Conservation (phyloP, 2,888 invertebrate species). For the Conomelus anceps region DNA sequence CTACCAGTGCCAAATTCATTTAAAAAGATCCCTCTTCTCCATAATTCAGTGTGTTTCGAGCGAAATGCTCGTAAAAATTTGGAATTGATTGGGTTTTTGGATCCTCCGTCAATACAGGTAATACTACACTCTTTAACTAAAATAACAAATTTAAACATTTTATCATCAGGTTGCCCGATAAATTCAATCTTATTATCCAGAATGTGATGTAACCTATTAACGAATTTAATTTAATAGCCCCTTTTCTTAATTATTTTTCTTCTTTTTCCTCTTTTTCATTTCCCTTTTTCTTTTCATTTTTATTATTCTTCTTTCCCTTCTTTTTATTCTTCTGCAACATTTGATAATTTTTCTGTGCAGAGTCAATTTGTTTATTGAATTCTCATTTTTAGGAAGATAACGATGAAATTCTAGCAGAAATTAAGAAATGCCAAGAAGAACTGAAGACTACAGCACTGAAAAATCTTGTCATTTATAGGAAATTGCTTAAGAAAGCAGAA, state of each 20-base stretch:
- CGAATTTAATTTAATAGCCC: too few relatives aligned
- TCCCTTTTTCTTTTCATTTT: too few relatives aligned
- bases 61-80: conserved; percentile 76
- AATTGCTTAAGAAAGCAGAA: conserved; percentile 61
- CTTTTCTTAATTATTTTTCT: too few relatives aligned
- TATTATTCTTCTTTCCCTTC: too few relatives aligned
- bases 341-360: neutral
- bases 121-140: neutral
- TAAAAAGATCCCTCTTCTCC: conserved; percentile 34
- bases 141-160: neutral
- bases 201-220: too few relatives aligned
- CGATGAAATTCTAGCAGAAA: conserved; percentile 82
- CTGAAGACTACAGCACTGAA: conserved; percentile 68
- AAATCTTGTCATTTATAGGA: conserved; percentile 66
- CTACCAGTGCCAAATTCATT: conserved; percentile 25
- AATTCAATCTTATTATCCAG: too few relatives aligned
- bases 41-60: conserved; percentile 56
- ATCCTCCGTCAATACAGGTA: conserved; percentile 42
- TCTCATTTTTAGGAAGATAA: conserved; percentile 50
- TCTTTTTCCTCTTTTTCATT: too few relatives aligned
- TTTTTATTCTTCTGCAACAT: too few relatives aligned
- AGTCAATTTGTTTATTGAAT: neutral
- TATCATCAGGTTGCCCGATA: too few relatives aligned
- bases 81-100: conserved; percentile 77
- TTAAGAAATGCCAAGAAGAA: conserved; percentile 81